Conservation (phyloP, 2,113 vertebrate genomes). For the Toxotes chatareus region DNA sequence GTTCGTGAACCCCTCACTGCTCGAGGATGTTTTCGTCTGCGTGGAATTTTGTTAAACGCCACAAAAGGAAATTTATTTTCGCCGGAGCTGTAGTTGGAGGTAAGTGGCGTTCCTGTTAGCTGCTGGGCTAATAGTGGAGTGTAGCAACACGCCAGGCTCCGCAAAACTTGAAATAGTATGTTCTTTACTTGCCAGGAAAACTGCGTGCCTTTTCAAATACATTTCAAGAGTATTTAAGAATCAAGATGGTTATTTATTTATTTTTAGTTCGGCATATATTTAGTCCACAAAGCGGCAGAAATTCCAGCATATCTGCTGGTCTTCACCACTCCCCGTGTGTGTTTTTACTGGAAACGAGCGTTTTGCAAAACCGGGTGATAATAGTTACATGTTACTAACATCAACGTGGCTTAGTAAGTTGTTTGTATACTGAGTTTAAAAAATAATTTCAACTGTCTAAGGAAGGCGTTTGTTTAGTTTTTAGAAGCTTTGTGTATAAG, state of each 20-base stretch:
- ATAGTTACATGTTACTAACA: neutral
- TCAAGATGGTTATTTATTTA: rapidly evolving
- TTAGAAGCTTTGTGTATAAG: no score
- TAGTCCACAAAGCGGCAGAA: neutral
- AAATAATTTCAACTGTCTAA: rapidly evolving
- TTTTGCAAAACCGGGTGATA: rapidly evolving
- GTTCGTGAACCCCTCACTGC: neutral
- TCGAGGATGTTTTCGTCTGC: slow-evolving; percentile 87
- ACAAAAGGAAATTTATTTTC: slow-evolving; percentile 93
- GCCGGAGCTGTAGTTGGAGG: slow-evolving; percentile 91
- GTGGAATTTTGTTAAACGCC: slow-evolving; percentile 95
- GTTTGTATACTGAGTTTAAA: neutral
- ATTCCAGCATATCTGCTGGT: neutral
- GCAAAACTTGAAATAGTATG: rapidly evolving
- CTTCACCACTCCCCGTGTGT: neutral
- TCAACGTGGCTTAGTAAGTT: rapidly evolving
- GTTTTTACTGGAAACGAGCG: neutral
- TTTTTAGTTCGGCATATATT: slow-evolving; percentile 18
- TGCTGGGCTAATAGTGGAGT: neutral
- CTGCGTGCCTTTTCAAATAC: rapidly evolving
- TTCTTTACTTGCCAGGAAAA: rapidly evolving
- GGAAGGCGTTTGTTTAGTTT: neutral
- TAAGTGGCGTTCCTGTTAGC: slow-evolving; percentile 68
- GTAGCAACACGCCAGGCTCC: slow-evolving; percentile 1
- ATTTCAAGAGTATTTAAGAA: neutral